Evolutionary conservation across 1,140 invertebrate species (phyloP), one percentile per base, ranked within the genome.

Genomic region (Cydia fagiglandana): DNA sequence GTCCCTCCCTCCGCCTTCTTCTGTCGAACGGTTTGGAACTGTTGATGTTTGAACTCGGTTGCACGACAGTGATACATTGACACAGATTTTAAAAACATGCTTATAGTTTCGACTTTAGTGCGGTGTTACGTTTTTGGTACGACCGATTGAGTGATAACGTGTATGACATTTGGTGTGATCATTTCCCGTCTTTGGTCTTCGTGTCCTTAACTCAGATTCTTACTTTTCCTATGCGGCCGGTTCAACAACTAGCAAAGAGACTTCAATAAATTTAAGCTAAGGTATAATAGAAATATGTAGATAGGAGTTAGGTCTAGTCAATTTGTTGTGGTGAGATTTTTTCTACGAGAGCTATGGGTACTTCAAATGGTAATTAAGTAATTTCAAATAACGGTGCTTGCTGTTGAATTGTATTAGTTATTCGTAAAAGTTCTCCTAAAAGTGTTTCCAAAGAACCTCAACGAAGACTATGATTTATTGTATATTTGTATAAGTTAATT

Each of bases 221-320:
- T 86, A 78, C 80, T 84, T 89, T 85, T 84, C 81, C 80, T 79
- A 80, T 87, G 91, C 90, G 90, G 91, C 88, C 91, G 91, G 89
- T 91, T 92, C 87, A 82, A 88, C 73, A 76, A 84, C 74, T 84
- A 83, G 28, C 76, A 79, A 86, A 88, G 82, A 91, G 91, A 93
- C 91, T 91, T 86, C 86, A 87, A 86, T 89, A 87, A 89, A 88
- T 90, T 86, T 92, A 88, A 85, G 75, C 56, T 85, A 83, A 83
- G 79, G 38, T 78, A 82, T 89, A 88, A 41, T 87, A 88, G 86
- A 83, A 79, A 81, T 85, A 88, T 79, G 80, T 89, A 91, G 90
- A 84, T 91, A 93, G 88, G 81, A 85, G 77, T 89, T 93, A 93
- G 91, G 85, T 87, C 86, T 93, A 93, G 91, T 93, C 91, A 93